Conservation (phyloP, 2,888 invertebrate genomes). For the Monoplex corrugatus region DNA sequence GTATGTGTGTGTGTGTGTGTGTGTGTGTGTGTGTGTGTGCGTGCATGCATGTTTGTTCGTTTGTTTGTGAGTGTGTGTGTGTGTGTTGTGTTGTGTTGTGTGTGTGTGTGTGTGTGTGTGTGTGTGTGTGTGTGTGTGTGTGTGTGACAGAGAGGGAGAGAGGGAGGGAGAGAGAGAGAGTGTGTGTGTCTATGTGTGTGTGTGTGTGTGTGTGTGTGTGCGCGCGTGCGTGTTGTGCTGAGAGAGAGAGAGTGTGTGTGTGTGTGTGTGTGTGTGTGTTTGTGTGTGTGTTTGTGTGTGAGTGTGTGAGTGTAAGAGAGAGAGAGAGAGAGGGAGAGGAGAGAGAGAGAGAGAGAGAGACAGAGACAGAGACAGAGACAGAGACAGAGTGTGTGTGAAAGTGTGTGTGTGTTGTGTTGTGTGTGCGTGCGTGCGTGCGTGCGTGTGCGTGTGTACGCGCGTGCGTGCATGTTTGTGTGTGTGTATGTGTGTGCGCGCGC, state of each 20-base stretch:
- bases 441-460: not conserved
- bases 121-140: constrained; percentile 27
- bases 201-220: too few relatives aligned
- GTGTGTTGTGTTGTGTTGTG: too few relatives aligned
- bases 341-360: not conserved
- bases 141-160: not conserved
- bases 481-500: constrained; percentile 31
- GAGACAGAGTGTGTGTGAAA: not conserved
- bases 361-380: not conserved
- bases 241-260: too few relatives aligned
- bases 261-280: too few relatives aligned
- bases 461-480: not conserved
- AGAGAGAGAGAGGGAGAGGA: too few relatives aligned
- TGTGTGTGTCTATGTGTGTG: constrained; percentile 5
- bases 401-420: constrained; percentile 1
- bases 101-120: not conserved
- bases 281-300: too few relatives aligned
- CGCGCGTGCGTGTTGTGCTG: too few relatives aligned
- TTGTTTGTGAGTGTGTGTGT: too few relatives aligned
- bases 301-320: not conserved
- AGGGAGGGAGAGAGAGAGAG: too few relatives aligned
- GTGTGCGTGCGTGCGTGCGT: not conserved
- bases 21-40: too few relatives aligned
- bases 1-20: too few relatives aligned
- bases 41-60: too few relatives aligned